Conservation (phyloP, 2,113 vertebrate species). For the Malurus alboscapulatus region DNA sequence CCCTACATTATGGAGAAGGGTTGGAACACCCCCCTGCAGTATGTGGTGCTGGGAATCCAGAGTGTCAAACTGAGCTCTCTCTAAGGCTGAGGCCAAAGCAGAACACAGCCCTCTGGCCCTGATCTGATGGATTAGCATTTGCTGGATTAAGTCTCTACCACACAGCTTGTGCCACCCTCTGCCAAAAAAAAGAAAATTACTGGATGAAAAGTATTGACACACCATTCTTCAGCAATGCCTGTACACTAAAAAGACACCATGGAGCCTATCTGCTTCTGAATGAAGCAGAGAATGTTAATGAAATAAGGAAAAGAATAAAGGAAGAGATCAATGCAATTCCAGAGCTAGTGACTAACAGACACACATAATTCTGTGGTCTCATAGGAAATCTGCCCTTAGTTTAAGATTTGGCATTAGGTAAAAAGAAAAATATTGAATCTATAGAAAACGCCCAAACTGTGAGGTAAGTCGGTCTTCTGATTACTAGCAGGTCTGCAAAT, state of each 20-base stretch:
- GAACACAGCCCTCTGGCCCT: neutral
- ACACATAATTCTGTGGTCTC: neutral
- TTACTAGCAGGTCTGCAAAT: neutral
- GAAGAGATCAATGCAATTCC: neutral
- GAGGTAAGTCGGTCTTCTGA: neutral
- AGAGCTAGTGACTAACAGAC: neutral
- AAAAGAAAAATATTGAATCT: neutral
- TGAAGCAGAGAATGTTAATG: neutral
- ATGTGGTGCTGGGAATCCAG: fast-evolving
- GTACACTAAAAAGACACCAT: neutral
- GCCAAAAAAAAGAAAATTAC: neutral
- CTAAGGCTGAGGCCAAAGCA: neutral
- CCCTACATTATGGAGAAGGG: fast-evolving
- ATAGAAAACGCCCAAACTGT: neutral
- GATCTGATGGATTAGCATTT: neutral
- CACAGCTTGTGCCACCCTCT: neutral
- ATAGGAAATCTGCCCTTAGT: neutral
- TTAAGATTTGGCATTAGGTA: neutral
- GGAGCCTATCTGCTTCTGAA: neutral
- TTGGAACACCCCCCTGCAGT: neutral
- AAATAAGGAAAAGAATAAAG: neutral
- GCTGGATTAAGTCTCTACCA: neutral
- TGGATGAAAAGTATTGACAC: neutral
- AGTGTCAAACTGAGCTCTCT: neutral
- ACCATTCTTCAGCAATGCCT: neutral